Conservation (phyloP, 2,888 invertebrate genomes). For the Rhaphigaster nebulosa region DNA sequence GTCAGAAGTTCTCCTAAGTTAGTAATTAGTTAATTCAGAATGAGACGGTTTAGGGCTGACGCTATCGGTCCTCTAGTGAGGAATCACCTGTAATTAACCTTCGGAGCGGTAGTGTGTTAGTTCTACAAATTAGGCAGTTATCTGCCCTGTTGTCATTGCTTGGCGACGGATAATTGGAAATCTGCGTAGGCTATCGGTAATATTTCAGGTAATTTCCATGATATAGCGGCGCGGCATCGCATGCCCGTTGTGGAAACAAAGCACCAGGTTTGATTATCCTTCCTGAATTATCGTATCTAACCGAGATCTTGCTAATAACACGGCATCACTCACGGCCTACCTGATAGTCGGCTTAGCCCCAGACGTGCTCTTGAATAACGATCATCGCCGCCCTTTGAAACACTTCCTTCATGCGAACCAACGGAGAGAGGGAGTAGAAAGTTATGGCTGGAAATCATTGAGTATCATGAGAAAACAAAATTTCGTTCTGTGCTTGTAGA, state of each 20-base stretch:
- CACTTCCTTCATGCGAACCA: not conserved
- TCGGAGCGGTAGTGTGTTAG: not conserved
- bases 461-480: not conserved
- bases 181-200: not conserved
- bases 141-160: constrained; percentile 12
- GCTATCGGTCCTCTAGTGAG: not conserved
- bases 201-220: constrained; percentile 10
- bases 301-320: constrained; percentile 35
- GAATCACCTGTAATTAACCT: not conserved
- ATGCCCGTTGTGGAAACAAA: constrained; percentile 44
- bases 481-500: too few species aligned
- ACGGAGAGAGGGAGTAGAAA: not conserved
- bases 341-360: not conserved
- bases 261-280: not conserved
- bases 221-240: not conserved
- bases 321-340: not conserved
- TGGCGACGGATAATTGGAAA: constrained; percentile 12
- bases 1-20: not conserved
- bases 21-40: constrained; percentile 1
- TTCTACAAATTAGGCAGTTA: constrained; percentile 29
- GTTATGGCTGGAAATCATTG: not conserved
- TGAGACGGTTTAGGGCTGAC: not conserved
- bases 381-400: not conserved
- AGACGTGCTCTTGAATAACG: not conserved
- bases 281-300: constrained; percentile 17